Conservation (phyloP, 2,113 vertebrate species). For the Lathamus discolor region DNA sequence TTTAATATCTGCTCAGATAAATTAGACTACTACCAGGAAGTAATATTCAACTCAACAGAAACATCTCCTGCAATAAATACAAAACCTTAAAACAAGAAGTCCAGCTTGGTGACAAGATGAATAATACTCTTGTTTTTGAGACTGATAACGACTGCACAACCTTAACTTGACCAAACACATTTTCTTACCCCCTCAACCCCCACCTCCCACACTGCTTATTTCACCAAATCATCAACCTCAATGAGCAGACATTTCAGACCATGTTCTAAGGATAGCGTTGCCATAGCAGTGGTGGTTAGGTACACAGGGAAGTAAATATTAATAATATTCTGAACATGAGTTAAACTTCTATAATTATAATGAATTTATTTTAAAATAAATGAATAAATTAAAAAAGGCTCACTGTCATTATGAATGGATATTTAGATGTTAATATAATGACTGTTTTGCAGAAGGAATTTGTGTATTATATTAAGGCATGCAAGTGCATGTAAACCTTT, state of each 20-base stretch:
- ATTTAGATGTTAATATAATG: not conserved
- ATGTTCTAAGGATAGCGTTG: not conserved
- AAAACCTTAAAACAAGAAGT: not conserved
- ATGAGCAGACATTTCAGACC: not conserved
- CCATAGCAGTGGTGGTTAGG: not conserved
- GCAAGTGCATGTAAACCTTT: accelerated
- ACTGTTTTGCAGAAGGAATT: not conserved
- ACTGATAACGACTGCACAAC: not conserved
- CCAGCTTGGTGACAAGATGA: not conserved
- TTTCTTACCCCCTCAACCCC: not conserved
- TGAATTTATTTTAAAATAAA: not conserved
- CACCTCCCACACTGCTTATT: not conserved
- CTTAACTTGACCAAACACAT: not conserved
- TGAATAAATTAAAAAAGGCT: not conserved
- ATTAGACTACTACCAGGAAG: not conserved
- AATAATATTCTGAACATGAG: not conserved
- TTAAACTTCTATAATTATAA: not conserved
- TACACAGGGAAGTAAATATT: not conserved
- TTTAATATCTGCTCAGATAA: not conserved
- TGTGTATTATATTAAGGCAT: not conserved
- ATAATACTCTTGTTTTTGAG: not conserved
- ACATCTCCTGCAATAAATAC: not conserved
- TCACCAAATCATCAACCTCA: not conserved
- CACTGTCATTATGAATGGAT: not conserved
- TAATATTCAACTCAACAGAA: not conserved